Evolutionary conservation across 2,113 vertebrate species (phyloP).

Genomic region (Mesitornis unicolor): DNA sequence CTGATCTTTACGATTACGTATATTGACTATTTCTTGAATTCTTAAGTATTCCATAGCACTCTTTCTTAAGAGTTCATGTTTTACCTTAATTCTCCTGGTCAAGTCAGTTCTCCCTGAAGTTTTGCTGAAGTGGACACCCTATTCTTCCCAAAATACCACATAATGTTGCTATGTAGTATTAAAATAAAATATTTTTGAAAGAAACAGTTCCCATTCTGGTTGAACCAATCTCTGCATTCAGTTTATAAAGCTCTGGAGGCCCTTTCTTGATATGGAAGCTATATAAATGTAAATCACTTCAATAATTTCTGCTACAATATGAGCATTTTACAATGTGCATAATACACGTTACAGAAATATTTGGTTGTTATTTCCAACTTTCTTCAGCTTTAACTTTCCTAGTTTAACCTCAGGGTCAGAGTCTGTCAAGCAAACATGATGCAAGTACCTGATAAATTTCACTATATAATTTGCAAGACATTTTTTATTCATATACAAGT

Average conservation of each 20-base stretch:
- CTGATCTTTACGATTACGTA: neutral
- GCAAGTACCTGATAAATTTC: neutral
- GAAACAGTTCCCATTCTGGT: neutral
- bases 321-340: neutral
- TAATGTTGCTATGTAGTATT: neutral
- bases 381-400: neutral
- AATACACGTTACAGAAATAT: neutral
- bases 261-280: neutral
- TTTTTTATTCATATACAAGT: neutral
- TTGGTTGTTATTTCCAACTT: neutral
- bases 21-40: neutral
- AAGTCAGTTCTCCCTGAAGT: neutral
- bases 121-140: neutral
- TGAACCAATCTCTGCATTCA: neutral
- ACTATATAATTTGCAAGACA: neutral
- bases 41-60: neutral
- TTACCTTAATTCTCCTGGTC: neutral
- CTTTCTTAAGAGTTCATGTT: neutral
- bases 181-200: neutral
- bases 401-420: neutral
- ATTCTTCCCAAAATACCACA: neutral
- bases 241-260: neutral
- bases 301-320: neutral
- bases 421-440: neutral
- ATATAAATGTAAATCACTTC: constrained; percentile 51